Conservation (phyloP, 2,113 vertebrate genomes). For the Hippocampus zosterae region DNA sequence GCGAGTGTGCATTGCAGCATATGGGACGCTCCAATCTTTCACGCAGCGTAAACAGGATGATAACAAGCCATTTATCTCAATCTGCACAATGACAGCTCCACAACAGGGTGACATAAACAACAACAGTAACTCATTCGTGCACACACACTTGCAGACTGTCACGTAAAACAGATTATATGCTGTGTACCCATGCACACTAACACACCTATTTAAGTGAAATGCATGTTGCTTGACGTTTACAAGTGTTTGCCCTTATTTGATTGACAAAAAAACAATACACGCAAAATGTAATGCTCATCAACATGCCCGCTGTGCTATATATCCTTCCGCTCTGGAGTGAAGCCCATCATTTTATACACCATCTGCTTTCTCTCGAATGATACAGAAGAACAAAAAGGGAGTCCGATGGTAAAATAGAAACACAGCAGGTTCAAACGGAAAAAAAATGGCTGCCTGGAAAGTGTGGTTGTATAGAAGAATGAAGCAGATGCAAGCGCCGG, state of each 20-base stretch:
- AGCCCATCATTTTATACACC: constrained; percentile 28
- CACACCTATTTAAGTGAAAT: constrained; percentile 44
- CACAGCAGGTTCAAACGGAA: constrained; percentile 8
- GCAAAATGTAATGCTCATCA: constrained; percentile 58
- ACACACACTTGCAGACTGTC: constrained; percentile 9
- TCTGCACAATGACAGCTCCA: constrained; percentile 43
- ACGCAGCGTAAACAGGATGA: constrained; percentile 41
- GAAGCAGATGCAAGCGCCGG: constrained; percentile 17
- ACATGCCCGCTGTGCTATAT: constrained; percentile 36
- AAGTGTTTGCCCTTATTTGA: constrained; percentile 51
- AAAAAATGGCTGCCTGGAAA: constrained; percentile 26
- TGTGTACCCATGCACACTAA: constrained; percentile 1
- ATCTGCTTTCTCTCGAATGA: constrained; percentile 35
- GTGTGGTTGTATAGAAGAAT: constrained; percentile 11
- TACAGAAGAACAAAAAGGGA: constrained; percentile 21
- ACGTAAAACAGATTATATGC: not conserved
- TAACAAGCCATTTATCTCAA: constrained; percentile 50
- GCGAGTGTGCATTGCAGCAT: constrained; percentile 29
- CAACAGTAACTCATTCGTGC: constrained; percentile 40
- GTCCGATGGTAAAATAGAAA: constrained; percentile 14
- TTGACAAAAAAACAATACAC: constrained; percentile 51
- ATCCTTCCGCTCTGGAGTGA: constrained; percentile 39
- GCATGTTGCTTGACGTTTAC: constrained; percentile 48
- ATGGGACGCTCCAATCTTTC: constrained; percentile 39
- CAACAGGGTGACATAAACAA: constrained; percentile 49